phyloP scores from a whole-genome alignment of 2,113 vertebrate species.

The Pontoporia blainvillei region DNA sequence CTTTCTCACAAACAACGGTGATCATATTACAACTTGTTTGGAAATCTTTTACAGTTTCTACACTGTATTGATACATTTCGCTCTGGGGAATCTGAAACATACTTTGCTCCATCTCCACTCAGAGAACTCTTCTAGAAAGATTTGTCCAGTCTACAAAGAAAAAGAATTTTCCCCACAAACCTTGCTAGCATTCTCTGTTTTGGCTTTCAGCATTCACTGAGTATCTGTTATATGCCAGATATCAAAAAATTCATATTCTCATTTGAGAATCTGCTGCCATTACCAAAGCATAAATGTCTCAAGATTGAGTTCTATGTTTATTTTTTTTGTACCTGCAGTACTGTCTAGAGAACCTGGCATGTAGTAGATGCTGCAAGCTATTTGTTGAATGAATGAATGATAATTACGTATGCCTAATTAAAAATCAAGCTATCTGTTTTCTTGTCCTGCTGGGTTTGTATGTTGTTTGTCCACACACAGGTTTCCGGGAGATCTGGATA shows the following conservation, averaged over 20 bases:
- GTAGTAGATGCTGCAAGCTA: background rate
- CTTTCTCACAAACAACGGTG: background rate
- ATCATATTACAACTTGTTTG: background rate
- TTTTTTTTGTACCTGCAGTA: background rate
- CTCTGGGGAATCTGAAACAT: background rate
- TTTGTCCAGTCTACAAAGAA: background rate
- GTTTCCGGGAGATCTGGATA: background rate
- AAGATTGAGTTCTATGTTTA: background rate
- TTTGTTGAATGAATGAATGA: background rate
- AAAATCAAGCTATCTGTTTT: background rate
- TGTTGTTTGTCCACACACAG: background rate
- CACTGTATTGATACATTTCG: background rate
- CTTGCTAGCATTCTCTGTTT: background rate
- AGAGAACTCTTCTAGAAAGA: background rate
- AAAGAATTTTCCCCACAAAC: background rate
- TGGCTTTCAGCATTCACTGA: background rate
- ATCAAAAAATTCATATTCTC: background rate
- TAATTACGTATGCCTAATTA: background rate
- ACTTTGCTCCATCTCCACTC: background rate
- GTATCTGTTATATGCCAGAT: background rate
- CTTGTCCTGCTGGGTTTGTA: background rate
- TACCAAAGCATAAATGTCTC: background rate
- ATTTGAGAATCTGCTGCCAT: background rate
- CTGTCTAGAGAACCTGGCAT: background rate
- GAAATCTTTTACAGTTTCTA: background rate